Evolutionary conservation across 1,140 invertebrate genomes (phyloP).

Genomic region (Aphelenchoides fujianensis): DNA sequence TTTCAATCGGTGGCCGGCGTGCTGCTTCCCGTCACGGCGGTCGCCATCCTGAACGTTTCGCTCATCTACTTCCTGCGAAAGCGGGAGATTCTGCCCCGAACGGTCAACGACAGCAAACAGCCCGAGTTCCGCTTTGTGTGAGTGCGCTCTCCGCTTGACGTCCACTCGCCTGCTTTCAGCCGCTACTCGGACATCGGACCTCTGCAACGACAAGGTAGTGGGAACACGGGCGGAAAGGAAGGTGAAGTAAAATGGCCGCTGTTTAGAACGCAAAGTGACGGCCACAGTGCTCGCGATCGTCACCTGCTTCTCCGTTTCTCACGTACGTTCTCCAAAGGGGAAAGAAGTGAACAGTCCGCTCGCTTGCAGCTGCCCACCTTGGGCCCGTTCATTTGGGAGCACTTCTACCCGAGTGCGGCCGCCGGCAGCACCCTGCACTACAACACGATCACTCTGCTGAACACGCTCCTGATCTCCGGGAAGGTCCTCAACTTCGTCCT

Average conservation of each 20-base stretch:
- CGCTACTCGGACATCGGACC: constrained; percentile 41
- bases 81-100: constrained; percentile 45
- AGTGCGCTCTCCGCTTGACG: neutral
- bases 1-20: constrained; percentile 38
- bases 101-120: constrained; percentile 28
- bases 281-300: constrained; percentile 50
- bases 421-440: constrained; percentile 15
- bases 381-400: constrained; percentile 51
- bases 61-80: constrained; percentile 51
- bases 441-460: constrained; percentile 39
- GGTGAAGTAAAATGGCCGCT: no score
- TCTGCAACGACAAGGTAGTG: constrained; percentile 46
- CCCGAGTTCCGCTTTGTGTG: constrained; percentile 36
- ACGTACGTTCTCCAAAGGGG: constrained; percentile 32
- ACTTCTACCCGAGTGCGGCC: constrained; percentile 40
- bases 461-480: constrained; percentile 40
- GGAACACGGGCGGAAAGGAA: no score
- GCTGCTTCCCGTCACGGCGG: constrained; percentile 45
- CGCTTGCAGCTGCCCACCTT: constrained; percentile 42
- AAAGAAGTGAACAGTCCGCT: constrained; percentile 1
- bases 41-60: constrained; percentile 52
- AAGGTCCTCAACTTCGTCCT: constrained; percentile 50
- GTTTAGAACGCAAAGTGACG: constrained; percentile 55
- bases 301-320: constrained; percentile 51
- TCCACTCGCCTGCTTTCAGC: constrained; percentile 5